A percentile compares a stretch with the other conserved stretches of the same genome.
phyloP scores from a whole-genome alignment of 2,113 vertebrate species.

The Haliaeetus leucogaster region DNA sequence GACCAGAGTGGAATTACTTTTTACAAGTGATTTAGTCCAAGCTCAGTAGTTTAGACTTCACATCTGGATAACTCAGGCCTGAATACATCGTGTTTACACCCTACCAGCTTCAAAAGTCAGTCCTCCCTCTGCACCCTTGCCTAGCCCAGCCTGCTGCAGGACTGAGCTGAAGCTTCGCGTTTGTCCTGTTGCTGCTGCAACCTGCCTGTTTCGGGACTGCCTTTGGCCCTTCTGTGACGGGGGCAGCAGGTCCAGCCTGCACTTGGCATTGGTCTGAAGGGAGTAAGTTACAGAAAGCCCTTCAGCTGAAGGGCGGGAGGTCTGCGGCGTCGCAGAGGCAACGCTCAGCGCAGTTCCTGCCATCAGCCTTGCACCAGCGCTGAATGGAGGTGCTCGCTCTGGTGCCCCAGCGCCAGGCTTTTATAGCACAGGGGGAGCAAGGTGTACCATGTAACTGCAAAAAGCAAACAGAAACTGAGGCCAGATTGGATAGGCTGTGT shows the following conservation, averaged over 20 bases:
- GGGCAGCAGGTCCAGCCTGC: background rate
- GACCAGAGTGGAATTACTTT: background rate
- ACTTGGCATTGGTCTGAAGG: background rate
- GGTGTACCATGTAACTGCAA: rapidly evolving
- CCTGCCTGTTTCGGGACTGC: background rate
- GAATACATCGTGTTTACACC: background rate
- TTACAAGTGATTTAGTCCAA: background rate
- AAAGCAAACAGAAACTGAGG: background rate
- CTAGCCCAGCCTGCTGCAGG: background rate
- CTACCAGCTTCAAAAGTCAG: background rate
- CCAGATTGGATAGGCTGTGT: background rate
- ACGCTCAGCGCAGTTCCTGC: rapidly evolving
- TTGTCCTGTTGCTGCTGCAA: background rate
- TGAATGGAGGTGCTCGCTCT: background rate
- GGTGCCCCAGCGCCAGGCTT: background rate
- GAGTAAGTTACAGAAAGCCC: background rate
- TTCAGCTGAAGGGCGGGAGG: background rate
- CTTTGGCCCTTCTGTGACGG: background rate
- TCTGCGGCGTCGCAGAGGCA: background rate
- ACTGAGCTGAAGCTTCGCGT: background rate
- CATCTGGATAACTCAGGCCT: background rate
- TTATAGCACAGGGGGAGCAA: background rate
- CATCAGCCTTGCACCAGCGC: background rate
- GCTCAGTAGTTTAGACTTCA: background rate
- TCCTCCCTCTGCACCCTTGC: rapidly evolving